Base-by-base conservation (phyloP, 2,113 vertebrate genomes). In the Lycocorax pyrrhopterus region DNA sequence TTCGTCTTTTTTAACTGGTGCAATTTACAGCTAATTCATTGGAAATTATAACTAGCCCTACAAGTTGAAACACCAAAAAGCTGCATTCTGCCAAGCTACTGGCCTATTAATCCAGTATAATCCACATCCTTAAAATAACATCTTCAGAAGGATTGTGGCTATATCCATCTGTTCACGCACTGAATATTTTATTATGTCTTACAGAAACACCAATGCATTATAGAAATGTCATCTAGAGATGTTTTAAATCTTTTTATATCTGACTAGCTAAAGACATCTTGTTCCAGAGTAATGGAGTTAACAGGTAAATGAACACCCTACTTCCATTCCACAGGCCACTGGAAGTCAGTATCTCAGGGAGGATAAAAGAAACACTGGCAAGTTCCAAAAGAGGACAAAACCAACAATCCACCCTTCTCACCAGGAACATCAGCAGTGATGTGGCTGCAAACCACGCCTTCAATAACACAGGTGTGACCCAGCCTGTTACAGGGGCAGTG, bases 41-140 rank as follows among this genome's bases (percentile, higher is more conserved):
- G 81, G 62, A 87, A 85, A 81, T 90, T 75, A 60, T 82, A 90
- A 89, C 90, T 72, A 75, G 44, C 17, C 47, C 78, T 79, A 93
- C 84, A 90, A 93, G 67, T 68, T 60, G 49, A 94, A 94, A 82
- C 53, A 75, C 87, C 74, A 72, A 93, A 93, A 81, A 89, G 20
- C 18, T 49, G 58, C 72, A 22, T 68, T 91, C 81, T 94, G 90
- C 81, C 90, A 91, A 85, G 33, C 29, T 73, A 64, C n/a, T 76
- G 66, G 87, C 84, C 74, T 91, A 83, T 87, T 95, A 94, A 96
- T 96, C 93, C 76, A 77, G 33, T 71, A 91, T 89, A 96, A 96
- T 95, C 94, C 80, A 66, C 67, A 90, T 37, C 82, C 85, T 93
- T 92, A 93, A 95, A 95, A 93, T 91, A 94, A 85, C 20, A 0